These are phyloP conservation scores for Heteractis magnifica DNA, from an alignment of 92 coral and sea anemone species.

Conservation along the genomic window DNA sequence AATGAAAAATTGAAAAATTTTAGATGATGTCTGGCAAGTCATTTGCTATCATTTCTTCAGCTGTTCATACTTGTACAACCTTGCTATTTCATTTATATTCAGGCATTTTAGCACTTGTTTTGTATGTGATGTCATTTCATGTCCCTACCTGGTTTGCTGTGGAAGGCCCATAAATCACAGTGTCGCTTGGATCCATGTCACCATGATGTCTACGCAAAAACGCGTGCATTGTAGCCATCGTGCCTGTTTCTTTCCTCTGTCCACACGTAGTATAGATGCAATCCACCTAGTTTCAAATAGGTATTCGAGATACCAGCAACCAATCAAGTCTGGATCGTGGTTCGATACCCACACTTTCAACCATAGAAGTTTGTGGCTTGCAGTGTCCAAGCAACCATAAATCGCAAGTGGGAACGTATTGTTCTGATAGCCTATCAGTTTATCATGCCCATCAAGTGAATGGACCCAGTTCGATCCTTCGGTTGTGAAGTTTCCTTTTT, in stretches of 20 bases:
- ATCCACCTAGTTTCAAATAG: constrained; percentile 51
- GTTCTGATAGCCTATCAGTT: too few relatives aligned
- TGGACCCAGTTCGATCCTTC: constrained; percentile 25
- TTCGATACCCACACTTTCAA: constrained; percentile 48
- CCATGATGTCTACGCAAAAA: not conserved
- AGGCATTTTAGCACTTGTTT: too few relatives aligned
- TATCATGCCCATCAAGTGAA: too few relatives aligned
- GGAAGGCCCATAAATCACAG: constrained; percentile 3
- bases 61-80: too few relatives aligned
- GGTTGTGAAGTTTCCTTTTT: constrained; percentile 34
- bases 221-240: too few relatives aligned
- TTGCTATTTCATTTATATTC: too few relatives aligned
- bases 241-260: not conserved
- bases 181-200: constrained; percentile 7
- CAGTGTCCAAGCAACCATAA: constrained; percentile 63
- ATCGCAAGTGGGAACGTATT: not conserved
- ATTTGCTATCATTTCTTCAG: too few relatives aligned
- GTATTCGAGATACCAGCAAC: constrained; percentile 62
- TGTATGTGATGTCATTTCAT: too few relatives aligned
- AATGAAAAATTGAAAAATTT: too few relatives aligned
- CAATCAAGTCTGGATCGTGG: constrained; percentile 51
- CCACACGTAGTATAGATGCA: constrained; percentile 50
- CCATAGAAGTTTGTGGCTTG: constrained; percentile 56
- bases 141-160: constrained; percentile 9
- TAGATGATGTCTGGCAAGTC: too few relatives aligned